Base-by-base conservation (phyloP, 2,797 vertebrate species). In the Mallotus villosus region DNA sequence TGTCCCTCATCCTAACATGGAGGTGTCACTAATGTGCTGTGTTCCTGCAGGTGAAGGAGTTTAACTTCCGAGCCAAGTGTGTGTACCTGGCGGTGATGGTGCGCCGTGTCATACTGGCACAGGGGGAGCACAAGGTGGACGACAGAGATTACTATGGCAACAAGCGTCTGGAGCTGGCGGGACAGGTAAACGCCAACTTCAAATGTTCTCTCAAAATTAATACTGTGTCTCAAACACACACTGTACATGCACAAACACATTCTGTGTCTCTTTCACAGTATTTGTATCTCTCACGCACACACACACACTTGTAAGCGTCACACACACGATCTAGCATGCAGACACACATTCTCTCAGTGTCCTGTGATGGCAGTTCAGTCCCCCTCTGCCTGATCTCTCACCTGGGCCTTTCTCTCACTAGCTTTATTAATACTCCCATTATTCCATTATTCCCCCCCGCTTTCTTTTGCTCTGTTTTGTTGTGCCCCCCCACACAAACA, bases 111-210 rank as follows among this genome's bases (percentile, higher is more conserved):
- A 98, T 99, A 84, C 90, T 99, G 83, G 98, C 98, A 80, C 97
- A 99, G 86, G 97, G 97, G 46, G 93, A 95, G 76, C 95, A 99
- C 84, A 99, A 98, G 86, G 98, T 99, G 62, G 97, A 99, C 1
- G 97, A 99, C 92, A 91, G 98, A 81, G 97, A 99, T 90, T 99
- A 99, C 85, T 99, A 99, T 37, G 97, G 98, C 69, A 99, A 99
- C 92, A 99, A 99, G 82, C 94, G 97, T 81, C 87, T 99, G 73
- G 98, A 99, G 80, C 82, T 99, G 89, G 98, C 98, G n/a, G 97
- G 98, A 74, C 98, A 99, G 94, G 98, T 99, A 84, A 76, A 55
- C 51, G 46, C 27, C 9, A 46, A 12, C 16, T 17, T n/a, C 60
- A 57, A 12, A 46, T 66, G 8, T 67, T 3, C 14, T 67, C 41